A percentile compares a stretch with the other conserved stretches of the same genome.
Evolutionary conservation across 37 sponge, comb jelly and placozoan genomes (phyloP).

Genomic region (Halisarca cf. caerulea): DNA sequence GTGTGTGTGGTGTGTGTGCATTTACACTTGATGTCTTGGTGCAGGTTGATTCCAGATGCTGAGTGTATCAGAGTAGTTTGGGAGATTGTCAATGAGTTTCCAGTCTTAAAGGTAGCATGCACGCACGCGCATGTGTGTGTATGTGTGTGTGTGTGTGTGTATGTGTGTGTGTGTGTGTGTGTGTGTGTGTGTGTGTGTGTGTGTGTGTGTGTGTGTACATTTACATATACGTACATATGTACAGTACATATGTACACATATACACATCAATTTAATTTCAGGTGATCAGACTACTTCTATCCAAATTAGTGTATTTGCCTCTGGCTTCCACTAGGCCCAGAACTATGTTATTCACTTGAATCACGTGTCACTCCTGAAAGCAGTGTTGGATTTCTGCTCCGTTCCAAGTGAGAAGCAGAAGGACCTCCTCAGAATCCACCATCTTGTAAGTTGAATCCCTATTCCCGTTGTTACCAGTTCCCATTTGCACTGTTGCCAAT

Average conservation of each 20-base stretch:
- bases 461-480: background rate
- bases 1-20: too few relatives aligned
- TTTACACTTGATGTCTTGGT: too few relatives aligned
- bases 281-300: too few relatives aligned
- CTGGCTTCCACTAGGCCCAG: constrained; percentile 12
- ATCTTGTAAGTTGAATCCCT: background rate
- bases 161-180: too few relatives aligned
- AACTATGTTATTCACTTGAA: constrained; percentile 55
- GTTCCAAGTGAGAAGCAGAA: constrained; percentile 50
- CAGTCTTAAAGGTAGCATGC: constrained; percentile 49
- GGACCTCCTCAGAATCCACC: constrained; percentile 19
- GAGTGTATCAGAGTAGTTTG: constrained; percentile 74
- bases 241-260: too few relatives aligned
- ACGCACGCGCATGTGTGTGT: too few relatives aligned
- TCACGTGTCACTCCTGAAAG: constrained; percentile 65
- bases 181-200: too few relatives aligned
- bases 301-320: background rate
- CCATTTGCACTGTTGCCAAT: background rate
- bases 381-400: constrained; percentile 68
- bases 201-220: too few relatives aligned
- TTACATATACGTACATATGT: too few relatives aligned
- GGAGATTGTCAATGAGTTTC: constrained; percentile 67
- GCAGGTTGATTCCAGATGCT: constrained; percentile 72
- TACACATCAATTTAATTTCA: too few relatives aligned
- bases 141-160: too few relatives aligned